phyloP scores from a whole-genome alignment of 35 echinoderm and acorn worm species.

The Diadema setosum region DNA sequence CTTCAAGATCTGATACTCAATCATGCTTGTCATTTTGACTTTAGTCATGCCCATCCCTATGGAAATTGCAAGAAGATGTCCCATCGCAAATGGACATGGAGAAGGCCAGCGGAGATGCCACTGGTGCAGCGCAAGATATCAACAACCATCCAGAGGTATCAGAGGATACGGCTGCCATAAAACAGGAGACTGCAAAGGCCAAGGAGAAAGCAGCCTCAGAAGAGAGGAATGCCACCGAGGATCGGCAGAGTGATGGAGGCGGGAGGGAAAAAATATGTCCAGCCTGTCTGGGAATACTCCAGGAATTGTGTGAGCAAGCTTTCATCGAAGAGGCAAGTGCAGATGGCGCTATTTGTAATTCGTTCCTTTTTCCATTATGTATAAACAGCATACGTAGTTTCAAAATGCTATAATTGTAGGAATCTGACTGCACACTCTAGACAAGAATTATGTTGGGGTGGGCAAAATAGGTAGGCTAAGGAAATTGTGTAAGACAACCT shows the following conservation, averaged over 20 bases:
- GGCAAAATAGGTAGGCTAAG: not conserved
- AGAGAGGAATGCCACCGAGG: too few species aligned
- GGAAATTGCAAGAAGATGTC: not conserved
- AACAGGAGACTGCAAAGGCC: not conserved
- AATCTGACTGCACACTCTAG: not conserved
- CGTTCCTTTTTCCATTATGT: too few species aligned
- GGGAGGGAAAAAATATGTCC: not conserved
- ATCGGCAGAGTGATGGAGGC: not conserved
- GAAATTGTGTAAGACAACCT: not conserved
- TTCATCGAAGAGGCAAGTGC: not conserved
- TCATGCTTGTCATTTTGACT: too few species aligned
- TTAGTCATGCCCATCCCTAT: not conserved
- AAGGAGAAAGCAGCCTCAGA: not conserved
- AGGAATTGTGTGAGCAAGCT: not conserved
- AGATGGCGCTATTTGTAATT: not conserved
- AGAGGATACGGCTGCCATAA: not conserved
- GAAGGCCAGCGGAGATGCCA: not conserved
- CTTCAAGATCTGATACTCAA: too few species aligned
- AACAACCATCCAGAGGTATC: not conserved
- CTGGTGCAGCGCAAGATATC: too few species aligned
- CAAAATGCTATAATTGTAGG: not conserved
- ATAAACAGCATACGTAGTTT: not conserved
- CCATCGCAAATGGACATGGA: not conserved
- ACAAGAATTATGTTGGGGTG: not conserved
- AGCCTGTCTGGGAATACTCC: conserved; percentile 42